A percentile compares a stretch with the other conserved stretches of the same genome.
phyloP scores from a whole-genome alignment of 2,888 invertebrate genomes.

The Platycheirus rosarum region DNA sequence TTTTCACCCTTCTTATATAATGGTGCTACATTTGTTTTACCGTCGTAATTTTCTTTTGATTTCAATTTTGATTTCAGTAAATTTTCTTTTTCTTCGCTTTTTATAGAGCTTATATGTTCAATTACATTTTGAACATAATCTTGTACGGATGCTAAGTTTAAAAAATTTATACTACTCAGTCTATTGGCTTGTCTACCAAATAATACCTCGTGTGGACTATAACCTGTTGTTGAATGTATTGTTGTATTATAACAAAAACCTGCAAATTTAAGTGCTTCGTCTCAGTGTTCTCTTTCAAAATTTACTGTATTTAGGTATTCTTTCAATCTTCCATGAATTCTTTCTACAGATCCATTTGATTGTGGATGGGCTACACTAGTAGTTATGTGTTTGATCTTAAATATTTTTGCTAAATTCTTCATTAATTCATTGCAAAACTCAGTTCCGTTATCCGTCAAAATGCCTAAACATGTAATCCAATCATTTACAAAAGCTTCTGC shows the following conservation, averaged over 20 bases:
- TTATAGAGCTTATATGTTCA: background rate
- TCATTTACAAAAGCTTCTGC: background rate
- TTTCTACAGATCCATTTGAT: background rate
- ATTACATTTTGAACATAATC: background rate
- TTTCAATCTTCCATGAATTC: background rate
- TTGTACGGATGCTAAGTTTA: background rate
- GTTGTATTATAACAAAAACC: too few relatives aligned
- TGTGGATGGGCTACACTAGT: background rate
- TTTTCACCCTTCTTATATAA: too few relatives aligned
- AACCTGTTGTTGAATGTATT: too few relatives aligned
- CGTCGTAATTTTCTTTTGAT: too few relatives aligned
- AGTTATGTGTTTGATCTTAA: background rate
- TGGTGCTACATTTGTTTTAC: too few relatives aligned
- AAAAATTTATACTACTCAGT: background rate
- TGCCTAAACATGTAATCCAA: background rate
- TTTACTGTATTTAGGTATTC: background rate
- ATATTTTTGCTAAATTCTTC: background rate
- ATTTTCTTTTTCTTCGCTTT: too few relatives aligned
- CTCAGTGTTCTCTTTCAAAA: too few relatives aligned
- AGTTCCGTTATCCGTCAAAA: background rate
- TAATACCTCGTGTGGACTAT: too few relatives aligned
- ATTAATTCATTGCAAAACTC: background rate
- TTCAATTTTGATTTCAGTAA: too few relatives aligned
- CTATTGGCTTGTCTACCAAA: background rate
- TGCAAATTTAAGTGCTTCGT: too few relatives aligned